phyloP scores from a whole-genome alignment of 2,888 invertebrate genomes.

The Escarpia spicata region DNA sequence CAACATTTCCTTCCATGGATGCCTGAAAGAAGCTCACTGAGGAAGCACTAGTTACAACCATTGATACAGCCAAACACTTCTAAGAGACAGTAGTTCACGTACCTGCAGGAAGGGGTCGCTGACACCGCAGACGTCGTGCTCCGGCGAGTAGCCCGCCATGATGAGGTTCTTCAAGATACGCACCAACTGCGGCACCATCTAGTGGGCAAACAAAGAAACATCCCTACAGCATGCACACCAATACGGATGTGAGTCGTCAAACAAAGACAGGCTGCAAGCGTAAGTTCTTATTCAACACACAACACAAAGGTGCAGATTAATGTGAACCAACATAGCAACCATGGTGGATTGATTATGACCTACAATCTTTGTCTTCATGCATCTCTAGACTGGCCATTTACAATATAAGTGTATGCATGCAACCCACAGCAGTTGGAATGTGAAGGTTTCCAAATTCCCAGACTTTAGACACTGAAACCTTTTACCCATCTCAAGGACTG shows the following conservation, averaged over 20 bases:
- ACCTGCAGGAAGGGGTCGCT: conserved; percentile 99
- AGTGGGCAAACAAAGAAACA: conserved; percentile 46
- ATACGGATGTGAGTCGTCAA: neutral
- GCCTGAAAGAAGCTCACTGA: too few species aligned
- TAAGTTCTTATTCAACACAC: neutral
- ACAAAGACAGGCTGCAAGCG: neutral
- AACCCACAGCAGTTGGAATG: neutral
- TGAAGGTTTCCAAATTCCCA: too few species aligned
- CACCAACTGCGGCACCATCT: conserved; percentile 98
- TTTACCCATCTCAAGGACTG: too few species aligned
- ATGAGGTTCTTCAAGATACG: conserved; percentile 98
- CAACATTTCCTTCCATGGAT: too few species aligned
- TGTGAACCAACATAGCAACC: neutral
- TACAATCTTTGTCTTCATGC: neutral
- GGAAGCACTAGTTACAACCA: neutral
- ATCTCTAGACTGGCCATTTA: neutral
- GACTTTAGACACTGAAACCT: too few species aligned
- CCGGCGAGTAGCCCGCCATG: conserved; percentile 98
- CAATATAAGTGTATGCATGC: neutral
- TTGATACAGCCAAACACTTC: neutral
- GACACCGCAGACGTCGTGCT: conserved; percentile 99
- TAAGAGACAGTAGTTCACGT: conserved; percentile 37
- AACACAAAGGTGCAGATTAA: neutral
- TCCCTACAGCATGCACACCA: neutral
- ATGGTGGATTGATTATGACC: neutral